phyloP scores from a whole-genome alignment of 2,888 invertebrate species.

The Oscheius sp. region DNA sequence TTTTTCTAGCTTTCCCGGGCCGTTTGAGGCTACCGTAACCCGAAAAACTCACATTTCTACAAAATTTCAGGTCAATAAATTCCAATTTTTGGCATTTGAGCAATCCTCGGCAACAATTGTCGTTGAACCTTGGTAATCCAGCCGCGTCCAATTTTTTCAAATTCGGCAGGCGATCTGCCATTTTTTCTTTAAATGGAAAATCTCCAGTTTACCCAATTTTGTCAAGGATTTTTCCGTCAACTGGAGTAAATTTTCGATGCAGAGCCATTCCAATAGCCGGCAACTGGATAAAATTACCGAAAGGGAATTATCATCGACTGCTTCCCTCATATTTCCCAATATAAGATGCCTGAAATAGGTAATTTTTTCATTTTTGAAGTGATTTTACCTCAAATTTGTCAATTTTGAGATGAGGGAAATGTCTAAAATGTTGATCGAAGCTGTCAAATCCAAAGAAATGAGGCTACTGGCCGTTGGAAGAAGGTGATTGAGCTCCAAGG shows the following conservation, averaged over 20 bases:
- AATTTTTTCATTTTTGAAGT: not conserved
- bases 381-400: constrained; percentile 1
- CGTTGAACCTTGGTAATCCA: constrained; percentile 1
- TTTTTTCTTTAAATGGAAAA: too few relatives aligned
- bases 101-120: not conserved
- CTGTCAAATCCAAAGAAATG: not conserved
- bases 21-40: too few relatives aligned
- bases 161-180: not conserved
- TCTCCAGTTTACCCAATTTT: not conserved
- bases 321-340: constrained; percentile 27
- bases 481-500: not conserved
- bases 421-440: constrained; percentile 30
- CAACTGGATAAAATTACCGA: not conserved
- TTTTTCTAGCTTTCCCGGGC: too few relatives aligned
- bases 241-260: constrained; percentile 19
- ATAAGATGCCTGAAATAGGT: not conserved
- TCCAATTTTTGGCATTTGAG: not conserved
- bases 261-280: not conserved
- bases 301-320: constrained; percentile 7
- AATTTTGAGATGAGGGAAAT: not conserved
- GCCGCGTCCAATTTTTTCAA: constrained; percentile 8
- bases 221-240: constrained; percentile 18
- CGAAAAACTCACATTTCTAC: constrained; percentile 19
- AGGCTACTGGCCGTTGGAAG: not conserved
- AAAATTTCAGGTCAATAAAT: constrained; percentile 28